Evolutionary conservation across 2,888 invertebrate species (phyloP), one percentile per base, ranked within the genome.

Genomic region (Dendrolimus houi): DNA sequence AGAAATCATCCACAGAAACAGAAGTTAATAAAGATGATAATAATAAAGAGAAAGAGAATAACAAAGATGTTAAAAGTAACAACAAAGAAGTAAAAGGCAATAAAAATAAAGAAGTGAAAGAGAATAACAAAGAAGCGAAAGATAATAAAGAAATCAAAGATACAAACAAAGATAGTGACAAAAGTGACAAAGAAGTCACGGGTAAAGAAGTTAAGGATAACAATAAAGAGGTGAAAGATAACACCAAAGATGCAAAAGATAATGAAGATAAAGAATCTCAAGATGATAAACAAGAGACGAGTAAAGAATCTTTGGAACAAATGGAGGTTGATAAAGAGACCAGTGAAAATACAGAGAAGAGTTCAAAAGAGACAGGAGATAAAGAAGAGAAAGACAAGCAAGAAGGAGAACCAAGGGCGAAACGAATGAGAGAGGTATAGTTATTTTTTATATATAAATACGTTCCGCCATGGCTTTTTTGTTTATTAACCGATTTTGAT

Each of bases 351-450:
- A 60, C 52, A 17, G 57, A 60, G 7, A 59, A 63, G 53, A 61
- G 57, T 3, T 56, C 29, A 41, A 62, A 60, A 55, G 54, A 64
- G 58, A 9, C 53, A 59, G 65, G 68, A 8, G 67, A 71, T 53
- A 58, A 60, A 9, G 66, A 70, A 17, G 67, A 68, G 7, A 68
- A 70, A 13, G 75, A 80, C 8, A 75, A 74, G 52, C 66, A 68
- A n/a, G 82, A 79, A 0, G 74, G 69, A 0, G 90, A 89, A 61
- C 87, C 87, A 0, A 71, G 87, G 65, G 87, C 87, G 53, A 89
- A 88, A 67, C 72, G 88, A 67, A 81, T 83, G 71, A 83, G 89
- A 81, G 89, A 89, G 82, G 88, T 88, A 47, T 54, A 68, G 74
- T 66, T 55, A 41, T 41, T 42, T 55, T 29, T 29, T 29, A 29